Evolutionary conservation across 2,797 vertebrate species (phyloP).

Genomic region (Choloepus didactylus): DNA sequence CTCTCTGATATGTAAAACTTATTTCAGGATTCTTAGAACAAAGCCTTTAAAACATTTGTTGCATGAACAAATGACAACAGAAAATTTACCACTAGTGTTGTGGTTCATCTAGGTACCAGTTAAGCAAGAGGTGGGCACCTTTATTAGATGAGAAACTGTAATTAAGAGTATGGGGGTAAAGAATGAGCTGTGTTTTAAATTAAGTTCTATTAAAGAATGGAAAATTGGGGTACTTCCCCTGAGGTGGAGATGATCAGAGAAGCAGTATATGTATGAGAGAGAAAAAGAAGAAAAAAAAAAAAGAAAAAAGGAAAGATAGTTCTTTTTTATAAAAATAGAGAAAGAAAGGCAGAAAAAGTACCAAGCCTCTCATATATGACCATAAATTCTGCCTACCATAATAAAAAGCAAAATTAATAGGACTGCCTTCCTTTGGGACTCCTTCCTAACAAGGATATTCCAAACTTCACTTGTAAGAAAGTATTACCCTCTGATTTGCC

Average conservation of each 20-base stretch:
- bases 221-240: conserved; percentile 35
- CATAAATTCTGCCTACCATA: neutral
- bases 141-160: neutral
- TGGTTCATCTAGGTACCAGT: neutral
- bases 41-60: conserved; percentile 56
- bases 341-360: neutral
- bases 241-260: conserved; percentile 1
- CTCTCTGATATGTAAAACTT: conserved; percentile 59
- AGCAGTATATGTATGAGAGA: neutral
- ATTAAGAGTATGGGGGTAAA: conserved; percentile 22
- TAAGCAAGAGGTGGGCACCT: conserved; percentile 45
- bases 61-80: conserved; percentile 50
- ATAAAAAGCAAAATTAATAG: conserved; percentile 35
- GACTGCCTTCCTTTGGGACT: neutral
- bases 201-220: conserved; percentile 11
- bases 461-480: conserved; percentile 12
- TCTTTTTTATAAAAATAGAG: neutral
- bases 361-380: neutral
- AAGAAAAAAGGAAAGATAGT: neutral
- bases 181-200: conserved; percentile 61
- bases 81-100: conserved; percentile 23
- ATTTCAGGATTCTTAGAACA: conserved; percentile 56
- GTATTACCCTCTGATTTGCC: neutral
- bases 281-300: neutral
- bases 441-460: conserved; percentile 37